A percentile compares a stretch with the other conserved stretches of the same genome.
These are phyloP conservation scores for Aphelinus atriplicis DNA, from an alignment of 1,140 invertebrate species.

Conservation along the genomic window DNA sequence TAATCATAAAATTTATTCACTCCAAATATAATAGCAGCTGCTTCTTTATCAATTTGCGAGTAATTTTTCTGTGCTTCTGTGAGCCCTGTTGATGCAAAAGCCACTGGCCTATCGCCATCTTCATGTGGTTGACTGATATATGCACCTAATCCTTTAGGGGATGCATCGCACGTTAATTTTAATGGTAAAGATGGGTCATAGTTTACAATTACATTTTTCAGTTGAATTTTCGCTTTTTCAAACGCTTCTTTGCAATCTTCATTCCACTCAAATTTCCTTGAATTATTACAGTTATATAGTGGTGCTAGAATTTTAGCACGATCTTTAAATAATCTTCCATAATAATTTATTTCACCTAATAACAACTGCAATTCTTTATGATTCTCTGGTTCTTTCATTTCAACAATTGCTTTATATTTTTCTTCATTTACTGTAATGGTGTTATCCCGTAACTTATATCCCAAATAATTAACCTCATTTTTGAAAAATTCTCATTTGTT, in stretches of 20 bases:
- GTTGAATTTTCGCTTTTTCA: background rate
- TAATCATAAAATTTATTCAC: slow-evolving; percentile 61
- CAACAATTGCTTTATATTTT: slow-evolving; percentile 32
- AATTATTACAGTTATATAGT: slow-evolving; percentile 27
- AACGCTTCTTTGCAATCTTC: background rate
- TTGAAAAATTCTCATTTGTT: slow-evolving; percentile 25
- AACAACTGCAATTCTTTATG: slow-evolving; percentile 36
- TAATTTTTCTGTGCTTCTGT: slow-evolving; percentile 59
- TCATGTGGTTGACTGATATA: slow-evolving; percentile 48
- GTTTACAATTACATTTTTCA: background rate
- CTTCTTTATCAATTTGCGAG: slow-evolving; percentile 64
- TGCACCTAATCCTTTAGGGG: slow-evolving; percentile 50
- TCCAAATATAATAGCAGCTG: slow-evolving; percentile 60
- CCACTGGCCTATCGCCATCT: background rate
- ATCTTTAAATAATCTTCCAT: slow-evolving; percentile 35
- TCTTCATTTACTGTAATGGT: slow-evolving; percentile 24
- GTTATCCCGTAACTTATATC: slow-evolving; percentile 26
- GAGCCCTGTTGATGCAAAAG: background rate
- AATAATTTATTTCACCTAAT: slow-evolving; percentile 36
- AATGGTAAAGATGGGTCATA: slow-evolving; percentile 10
- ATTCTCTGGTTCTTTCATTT: slow-evolving; percentile 32
- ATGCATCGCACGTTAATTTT: slow-evolving; percentile 47
- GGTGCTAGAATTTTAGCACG: slow-evolving; percentile 30
- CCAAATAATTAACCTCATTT: slow-evolving; percentile 21
- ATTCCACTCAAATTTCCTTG: slow-evolving; percentile 15